Percentiles rank a stretch among this genome's conserved stretches.
These are phyloP conservation scores for Gallinago solitaria DNA, from an alignment of 2,797 vertebrate species.

Conservation along the genomic window DNA sequence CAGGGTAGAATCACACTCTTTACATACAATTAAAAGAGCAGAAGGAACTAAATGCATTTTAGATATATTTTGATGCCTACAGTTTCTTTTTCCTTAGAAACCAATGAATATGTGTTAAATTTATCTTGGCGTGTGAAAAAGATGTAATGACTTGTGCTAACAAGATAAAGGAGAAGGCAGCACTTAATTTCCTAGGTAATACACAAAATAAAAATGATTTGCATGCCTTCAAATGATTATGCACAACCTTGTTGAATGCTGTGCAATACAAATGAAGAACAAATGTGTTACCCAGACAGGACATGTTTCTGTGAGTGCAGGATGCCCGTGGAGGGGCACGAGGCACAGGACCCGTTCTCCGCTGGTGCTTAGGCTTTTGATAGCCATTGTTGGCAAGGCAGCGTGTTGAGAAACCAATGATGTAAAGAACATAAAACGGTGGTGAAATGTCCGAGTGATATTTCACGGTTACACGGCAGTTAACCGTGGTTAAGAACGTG, in stretches of 20 bases:
- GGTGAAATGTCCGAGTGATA: neutral
- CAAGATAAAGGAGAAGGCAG: slow-evolving; percentile 70
- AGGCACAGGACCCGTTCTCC: neutral
- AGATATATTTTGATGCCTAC: slow-evolving; percentile 60
- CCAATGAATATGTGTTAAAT: slow-evolving; percentile 65
- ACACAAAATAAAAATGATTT: slow-evolving; percentile 73
- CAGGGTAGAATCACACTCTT: neutral
- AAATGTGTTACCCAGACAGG: neutral
- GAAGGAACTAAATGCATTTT: slow-evolving; percentile 57
- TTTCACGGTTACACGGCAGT: neutral
- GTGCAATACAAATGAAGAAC: neutral
- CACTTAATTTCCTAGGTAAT: slow-evolving; percentile 72
- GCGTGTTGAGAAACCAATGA: neutral
- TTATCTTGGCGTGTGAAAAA: slow-evolving; percentile 70
- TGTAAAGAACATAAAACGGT: neutral
- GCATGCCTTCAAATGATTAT: slow-evolving; percentile 57
- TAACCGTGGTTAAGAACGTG: neutral
- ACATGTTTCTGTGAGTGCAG: slow-evolving; percentile 2
- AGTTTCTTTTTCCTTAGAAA: slow-evolving; percentile 52
- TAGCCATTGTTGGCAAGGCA: neutral
- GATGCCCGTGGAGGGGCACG: neutral
- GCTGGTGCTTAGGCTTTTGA: neutral
- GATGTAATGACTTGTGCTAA: slow-evolving; percentile 72
- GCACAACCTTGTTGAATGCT: slow-evolving; percentile 18
- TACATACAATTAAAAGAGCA: slow-evolving; percentile 12